Evolutionary conservation across 2,113 vertebrate species (phyloP).

Genomic region (Numida meleagris): DNA sequence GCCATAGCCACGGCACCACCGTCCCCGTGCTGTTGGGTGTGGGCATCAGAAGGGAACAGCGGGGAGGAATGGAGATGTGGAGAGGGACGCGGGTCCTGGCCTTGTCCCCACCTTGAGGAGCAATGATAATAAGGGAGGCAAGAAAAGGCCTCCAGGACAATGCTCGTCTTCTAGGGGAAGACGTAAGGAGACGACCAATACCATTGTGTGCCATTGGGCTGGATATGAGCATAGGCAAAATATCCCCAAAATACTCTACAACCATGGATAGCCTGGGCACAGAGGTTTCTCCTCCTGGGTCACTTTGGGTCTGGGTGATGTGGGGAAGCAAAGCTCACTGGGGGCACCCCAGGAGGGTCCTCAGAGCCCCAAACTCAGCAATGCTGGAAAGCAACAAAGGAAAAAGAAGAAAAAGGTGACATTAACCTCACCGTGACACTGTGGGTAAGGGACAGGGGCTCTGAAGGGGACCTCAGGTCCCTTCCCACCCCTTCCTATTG

Average conservation of each 20-base stretch:
- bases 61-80: neutral
- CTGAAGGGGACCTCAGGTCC: neutral
- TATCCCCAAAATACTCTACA: neutral
- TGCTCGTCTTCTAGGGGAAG: neutral
- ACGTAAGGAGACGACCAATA: neutral
- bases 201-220: neutral
- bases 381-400: neutral
- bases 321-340: accelerated
- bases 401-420: neutral
- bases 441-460: neutral
- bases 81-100: neutral
- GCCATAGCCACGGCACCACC: accelerated
- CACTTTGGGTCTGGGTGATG: neutral
- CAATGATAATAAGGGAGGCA: neutral
- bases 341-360: neutral
- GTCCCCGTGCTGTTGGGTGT: accelerated
- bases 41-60: accelerated
- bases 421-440: neutral
- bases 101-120: neutral
- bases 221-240: neutral
- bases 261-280: neutral
- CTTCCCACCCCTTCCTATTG: accelerated
- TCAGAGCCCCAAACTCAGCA: neutral
- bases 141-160: neutral
- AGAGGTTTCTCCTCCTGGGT: neutral